A percentile compares a stretch with the other conserved stretches of the same genome.
Evolutionary conservation across 2,113 vertebrate species (phyloP).

Genomic region (Myotis yumanensis): DNA sequence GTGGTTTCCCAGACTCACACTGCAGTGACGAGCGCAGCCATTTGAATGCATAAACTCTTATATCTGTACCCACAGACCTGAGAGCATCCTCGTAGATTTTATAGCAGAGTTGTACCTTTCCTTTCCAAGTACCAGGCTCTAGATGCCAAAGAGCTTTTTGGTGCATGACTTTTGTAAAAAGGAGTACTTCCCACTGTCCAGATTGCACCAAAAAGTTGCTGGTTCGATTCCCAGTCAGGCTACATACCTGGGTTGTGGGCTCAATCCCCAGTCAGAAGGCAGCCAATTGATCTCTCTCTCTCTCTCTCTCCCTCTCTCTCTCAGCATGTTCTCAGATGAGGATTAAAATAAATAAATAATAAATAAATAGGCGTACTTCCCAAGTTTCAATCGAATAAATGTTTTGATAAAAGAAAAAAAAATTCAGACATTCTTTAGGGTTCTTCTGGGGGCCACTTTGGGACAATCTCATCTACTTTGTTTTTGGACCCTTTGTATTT

Average conservation of each 20-base stretch:
- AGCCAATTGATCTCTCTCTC: background rate
- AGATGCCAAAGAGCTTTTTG: background rate
- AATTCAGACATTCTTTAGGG: background rate
- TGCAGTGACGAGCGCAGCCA: background rate
- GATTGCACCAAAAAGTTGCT: no score
- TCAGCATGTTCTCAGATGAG: background rate
- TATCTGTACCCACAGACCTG: background rate
- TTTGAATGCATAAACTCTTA: background rate
- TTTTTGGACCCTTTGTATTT: background rate
- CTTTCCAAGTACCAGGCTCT: background rate
- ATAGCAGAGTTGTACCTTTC: background rate
- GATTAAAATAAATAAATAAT: background rate
- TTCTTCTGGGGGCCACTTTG: background rate
- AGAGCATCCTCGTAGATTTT: background rate
- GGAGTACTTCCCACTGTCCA: background rate
- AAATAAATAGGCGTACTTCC: background rate
- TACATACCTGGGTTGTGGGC: background rate
- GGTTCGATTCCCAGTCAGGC: background rate
- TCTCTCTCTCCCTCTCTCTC: background rate
- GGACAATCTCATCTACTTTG: background rate
- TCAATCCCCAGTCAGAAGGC: background rate
- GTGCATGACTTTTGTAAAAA: background rate
- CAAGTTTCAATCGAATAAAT: background rate
- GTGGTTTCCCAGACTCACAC: background rate
- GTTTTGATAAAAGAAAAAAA: background rate